Percentiles rank a stretch among this genome's conserved stretches.
Evolutionary conservation across 2,888 invertebrate species (phyloP).

Genomic region (Apoderus coryli): DNA sequence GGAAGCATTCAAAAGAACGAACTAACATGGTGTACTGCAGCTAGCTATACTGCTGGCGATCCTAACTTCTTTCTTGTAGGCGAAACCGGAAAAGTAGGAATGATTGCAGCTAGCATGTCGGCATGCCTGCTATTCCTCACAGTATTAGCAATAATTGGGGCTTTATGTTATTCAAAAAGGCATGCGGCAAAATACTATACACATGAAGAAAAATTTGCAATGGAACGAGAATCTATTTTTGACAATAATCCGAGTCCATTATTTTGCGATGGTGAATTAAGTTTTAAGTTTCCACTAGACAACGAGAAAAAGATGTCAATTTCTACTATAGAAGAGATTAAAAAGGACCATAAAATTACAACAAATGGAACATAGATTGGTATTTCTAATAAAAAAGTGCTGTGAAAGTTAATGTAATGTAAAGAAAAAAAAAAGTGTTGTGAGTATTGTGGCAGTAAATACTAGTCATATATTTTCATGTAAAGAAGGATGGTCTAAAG

Average conservation of each 20-base stretch:
- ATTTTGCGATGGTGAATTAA: constrained; percentile 37
- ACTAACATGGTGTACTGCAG: constrained; percentile 38
- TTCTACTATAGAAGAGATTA: constrained; percentile 32
- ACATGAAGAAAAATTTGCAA: constrained; percentile 49
- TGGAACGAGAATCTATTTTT: constrained; percentile 33
- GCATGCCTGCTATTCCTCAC: constrained; percentile 39
- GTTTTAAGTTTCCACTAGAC: constrained; percentile 42
- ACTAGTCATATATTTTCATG: too few relatives aligned
- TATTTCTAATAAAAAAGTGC: too few relatives aligned
- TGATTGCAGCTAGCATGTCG: constrained; percentile 41
- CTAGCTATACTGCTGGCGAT: constrained; percentile 39
- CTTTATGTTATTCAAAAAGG: constrained; percentile 50
- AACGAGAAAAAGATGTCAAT: constrained; percentile 30
- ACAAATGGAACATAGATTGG: too few relatives aligned
- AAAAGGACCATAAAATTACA: constrained; percentile 31
- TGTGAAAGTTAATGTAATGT: too few relatives aligned
- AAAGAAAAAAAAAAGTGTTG: too few relatives aligned
- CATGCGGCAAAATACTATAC: constrained; percentile 70
- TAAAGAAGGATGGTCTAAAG: too few relatives aligned
- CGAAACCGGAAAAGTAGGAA: constrained; percentile 40
- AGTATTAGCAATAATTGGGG: constrained; percentile 33
- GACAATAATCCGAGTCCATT: constrained; percentile 33
- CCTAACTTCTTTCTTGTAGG: constrained; percentile 31
- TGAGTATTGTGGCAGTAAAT: too few relatives aligned
- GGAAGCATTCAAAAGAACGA: constrained; percentile 29